A percentile compares a stretch with the other conserved stretches of the same genome.
Conservation (phyloP, 2,797 vertebrate species). For the Lates japonicus region DNA sequence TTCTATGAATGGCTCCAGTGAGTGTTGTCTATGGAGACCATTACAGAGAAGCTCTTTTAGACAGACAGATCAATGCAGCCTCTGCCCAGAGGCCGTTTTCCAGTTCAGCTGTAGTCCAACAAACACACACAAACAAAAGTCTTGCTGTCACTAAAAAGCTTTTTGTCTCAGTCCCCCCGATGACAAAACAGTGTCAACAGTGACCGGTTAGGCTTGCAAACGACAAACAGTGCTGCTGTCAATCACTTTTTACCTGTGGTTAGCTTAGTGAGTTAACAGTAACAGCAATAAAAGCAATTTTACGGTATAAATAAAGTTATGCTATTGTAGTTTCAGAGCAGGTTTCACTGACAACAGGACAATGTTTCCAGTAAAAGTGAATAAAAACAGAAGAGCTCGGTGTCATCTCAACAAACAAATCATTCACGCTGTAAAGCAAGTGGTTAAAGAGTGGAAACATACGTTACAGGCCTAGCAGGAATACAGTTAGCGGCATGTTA, state of each 20-base stretch:
- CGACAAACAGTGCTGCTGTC: conserved; percentile 24
- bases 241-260: not conserved
- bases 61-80: conserved; percentile 65
- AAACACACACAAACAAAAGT: conserved; percentile 59
- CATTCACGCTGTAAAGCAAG: not conserved
- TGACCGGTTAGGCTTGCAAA: conserved; percentile 9
- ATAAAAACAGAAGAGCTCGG: not conserved
- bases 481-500: conserved; percentile 49
- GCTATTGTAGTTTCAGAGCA: not conserved
- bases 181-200: conserved; percentile 22
- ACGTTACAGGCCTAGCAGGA: conserved; percentile 52
- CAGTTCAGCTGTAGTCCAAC: conserved; percentile 49
- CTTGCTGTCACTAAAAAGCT: conserved; percentile 51
- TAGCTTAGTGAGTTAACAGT: not conserved
- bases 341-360: not conserved
- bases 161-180: conserved; percentile 22
- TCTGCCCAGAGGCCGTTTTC: conserved; percentile 65
- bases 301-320: not conserved
- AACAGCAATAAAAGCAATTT: not conserved
- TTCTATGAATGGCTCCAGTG: not conserved
- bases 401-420: conserved; percentile 22
- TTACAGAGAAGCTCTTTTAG: conserved; percentile 40
- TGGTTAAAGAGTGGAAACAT: conserved; percentile 26
- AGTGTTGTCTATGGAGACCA: conserved; percentile 11
- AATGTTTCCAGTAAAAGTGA: not conserved